Percentiles rank a stretch among this genome's conserved stretches.
These are phyloP conservation scores for Dipodomys stephensi DNA, from an alignment of 2,113 vertebrate genomes.

Conservation along the genomic window DNA sequence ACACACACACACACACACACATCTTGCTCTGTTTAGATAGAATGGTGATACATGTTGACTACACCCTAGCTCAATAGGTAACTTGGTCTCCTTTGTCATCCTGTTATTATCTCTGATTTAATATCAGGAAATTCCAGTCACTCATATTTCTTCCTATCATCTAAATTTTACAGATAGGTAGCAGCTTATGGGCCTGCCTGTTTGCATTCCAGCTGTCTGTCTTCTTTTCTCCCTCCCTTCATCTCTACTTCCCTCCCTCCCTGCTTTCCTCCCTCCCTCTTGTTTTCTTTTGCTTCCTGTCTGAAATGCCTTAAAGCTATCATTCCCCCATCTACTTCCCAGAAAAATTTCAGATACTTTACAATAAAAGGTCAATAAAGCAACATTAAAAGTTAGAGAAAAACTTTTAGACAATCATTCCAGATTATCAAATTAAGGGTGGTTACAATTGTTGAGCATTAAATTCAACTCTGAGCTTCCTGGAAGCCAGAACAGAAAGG, in stretches of 20 bases:
- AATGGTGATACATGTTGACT: background rate
- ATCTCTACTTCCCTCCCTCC: too few relatives aligned
- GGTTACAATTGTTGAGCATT: background rate
- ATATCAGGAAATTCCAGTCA: background rate
- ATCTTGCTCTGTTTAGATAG: background rate
- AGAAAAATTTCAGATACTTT: conserved; percentile 34
- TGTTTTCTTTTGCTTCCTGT: background rate
- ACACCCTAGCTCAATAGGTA: background rate
- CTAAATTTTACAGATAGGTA: background rate
- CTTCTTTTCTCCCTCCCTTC: background rate
- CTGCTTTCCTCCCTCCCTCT: too few relatives aligned
- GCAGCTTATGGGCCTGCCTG: too few relatives aligned
- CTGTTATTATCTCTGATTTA: background rate
- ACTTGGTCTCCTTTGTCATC: background rate
- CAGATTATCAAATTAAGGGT: conserved; percentile 23
- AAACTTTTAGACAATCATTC: conserved; percentile 33
- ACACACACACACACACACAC: background rate
- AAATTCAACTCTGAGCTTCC: conserved; percentile 37
- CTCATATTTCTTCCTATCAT: background rate
- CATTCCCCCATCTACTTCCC: background rate
- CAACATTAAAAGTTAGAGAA: background rate
- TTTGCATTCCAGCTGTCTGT: too few relatives aligned
- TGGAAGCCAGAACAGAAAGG: conserved; percentile 49
- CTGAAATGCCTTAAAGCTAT: background rate
- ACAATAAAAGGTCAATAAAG: conserved; percentile 25